Conservation (phyloP, 2,888 invertebrate genomes). For the Sepioteuthis lessoniana region DNA sequence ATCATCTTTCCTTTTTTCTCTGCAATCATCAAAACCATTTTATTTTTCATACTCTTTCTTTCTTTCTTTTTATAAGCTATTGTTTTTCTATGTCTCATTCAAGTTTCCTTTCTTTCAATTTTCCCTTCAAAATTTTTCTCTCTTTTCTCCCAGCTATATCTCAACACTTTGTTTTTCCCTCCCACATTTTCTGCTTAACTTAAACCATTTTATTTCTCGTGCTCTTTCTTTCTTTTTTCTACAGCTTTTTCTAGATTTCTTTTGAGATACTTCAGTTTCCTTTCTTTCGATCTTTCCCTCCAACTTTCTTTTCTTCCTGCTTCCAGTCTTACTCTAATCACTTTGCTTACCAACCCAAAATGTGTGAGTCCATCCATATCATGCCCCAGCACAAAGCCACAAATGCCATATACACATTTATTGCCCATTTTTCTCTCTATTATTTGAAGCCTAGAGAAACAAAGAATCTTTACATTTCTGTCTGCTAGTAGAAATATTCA, state of each 20-base stretch:
- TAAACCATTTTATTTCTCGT: too few species aligned
- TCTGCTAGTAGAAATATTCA: background rate
- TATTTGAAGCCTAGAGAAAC: background rate
- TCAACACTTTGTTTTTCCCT: too few species aligned
- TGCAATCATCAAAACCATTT: too few species aligned
- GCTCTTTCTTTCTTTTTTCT: background rate
- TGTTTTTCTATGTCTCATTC: too few species aligned
- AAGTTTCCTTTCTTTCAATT: too few species aligned
- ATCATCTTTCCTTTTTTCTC: too few species aligned
- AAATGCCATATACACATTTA: background rate
- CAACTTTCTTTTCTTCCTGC: background rate
- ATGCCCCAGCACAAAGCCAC: background rate
- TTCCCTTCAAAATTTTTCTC: too few species aligned
- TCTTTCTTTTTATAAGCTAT: too few species aligned
- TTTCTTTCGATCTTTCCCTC: too few species aligned
- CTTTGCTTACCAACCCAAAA: background rate
- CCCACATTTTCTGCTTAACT: too few species aligned
- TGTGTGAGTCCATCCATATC: background rate
- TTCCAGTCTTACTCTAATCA: background rate
- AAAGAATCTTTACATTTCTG: background rate
- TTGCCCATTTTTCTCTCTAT: background rate
- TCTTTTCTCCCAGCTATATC: too few species aligned
- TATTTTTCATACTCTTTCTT: too few species aligned
- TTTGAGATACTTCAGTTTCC: background rate
- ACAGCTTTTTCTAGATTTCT: background rate